A percentile compares a stretch with the other conserved stretches of the same genome.
These are phyloP conservation scores for Trissoscelio sp. DNA, from an alignment of 2,888 invertebrate species.

Conservation along the genomic window DNA sequence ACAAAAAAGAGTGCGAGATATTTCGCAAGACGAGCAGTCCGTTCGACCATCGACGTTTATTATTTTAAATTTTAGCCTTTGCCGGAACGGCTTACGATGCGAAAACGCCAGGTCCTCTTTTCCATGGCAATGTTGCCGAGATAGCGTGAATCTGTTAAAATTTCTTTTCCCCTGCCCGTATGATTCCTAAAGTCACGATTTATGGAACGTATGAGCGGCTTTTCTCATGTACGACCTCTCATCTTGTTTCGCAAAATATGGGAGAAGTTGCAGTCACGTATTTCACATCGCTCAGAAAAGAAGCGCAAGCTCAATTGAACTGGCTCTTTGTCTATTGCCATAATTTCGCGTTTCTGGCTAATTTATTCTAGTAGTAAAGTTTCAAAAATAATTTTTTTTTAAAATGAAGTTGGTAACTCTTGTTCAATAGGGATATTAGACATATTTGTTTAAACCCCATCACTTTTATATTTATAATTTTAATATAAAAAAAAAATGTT, in stretches of 20 bases:
- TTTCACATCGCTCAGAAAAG: slow-evolving; percentile 72
- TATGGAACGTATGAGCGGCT: slow-evolving; percentile 69
- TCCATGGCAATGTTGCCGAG: slow-evolving; percentile 23
- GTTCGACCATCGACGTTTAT: slow-evolving; percentile 38
- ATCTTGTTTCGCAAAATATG: slow-evolving; percentile 72
- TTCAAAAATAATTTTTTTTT: too few relatives aligned
- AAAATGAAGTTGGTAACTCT: too few relatives aligned
- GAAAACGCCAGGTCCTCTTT: slow-evolving; percentile 49
- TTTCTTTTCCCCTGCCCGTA: slow-evolving; percentile 16
- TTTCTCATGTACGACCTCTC: slow-evolving; percentile 64
- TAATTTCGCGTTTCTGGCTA: slow-evolving; percentile 20
- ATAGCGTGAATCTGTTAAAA: slow-evolving; percentile 63
- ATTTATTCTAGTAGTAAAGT: too few relatives aligned
- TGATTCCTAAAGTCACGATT: slow-evolving; percentile 67
- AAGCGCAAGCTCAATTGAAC: slow-evolving; percentile 72
- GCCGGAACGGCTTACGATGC: slow-evolving; percentile 40
- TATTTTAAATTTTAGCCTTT: slow-evolving; percentile 43
- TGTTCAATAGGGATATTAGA: too few relatives aligned
- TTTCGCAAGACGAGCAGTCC: slow-evolving; percentile 12
- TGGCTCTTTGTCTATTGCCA: slow-evolving; percentile 46
- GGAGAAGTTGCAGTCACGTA: slow-evolving; percentile 74
- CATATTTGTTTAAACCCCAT: too few relatives aligned
- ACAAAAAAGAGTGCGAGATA: too few relatives aligned
- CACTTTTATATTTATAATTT: too few relatives aligned
- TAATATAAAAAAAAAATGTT: too few relatives aligned